Percentiles rank a stretch among this genome's conserved stretches.
These are phyloP conservation scores for Micronycteris hirsuta DNA, from an alignment of 2,113 vertebrate species.

Conservation along the genomic window DNA sequence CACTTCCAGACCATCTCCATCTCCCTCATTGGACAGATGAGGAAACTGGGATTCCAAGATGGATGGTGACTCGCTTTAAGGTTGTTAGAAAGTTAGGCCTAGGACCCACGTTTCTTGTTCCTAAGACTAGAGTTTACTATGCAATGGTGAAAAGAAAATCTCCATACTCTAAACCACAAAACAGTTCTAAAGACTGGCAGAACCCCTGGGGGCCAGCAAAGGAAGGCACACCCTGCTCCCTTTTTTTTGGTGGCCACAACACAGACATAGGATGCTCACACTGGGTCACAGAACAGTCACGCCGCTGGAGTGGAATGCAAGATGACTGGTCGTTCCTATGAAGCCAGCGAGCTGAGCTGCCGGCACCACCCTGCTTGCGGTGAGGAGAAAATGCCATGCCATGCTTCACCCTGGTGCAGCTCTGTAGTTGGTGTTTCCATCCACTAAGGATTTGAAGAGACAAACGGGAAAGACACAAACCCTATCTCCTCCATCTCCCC, in stretches of 20 bases:
- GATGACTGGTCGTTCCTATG: no score
- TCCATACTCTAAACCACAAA: background rate
- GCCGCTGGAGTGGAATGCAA: background rate
- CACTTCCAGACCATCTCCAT: background rate
- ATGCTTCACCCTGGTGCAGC: background rate
- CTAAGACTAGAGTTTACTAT: background rate
- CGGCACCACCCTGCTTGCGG: background rate
- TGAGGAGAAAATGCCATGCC: background rate
- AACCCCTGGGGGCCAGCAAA: background rate
- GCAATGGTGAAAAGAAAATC: background rate
- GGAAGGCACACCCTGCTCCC: background rate
- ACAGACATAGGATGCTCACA: background rate
- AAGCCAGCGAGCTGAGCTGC: background rate
- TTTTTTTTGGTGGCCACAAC: background rate
- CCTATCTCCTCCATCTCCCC: background rate
- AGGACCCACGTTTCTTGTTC: background rate
- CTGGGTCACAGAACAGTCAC: background rate
- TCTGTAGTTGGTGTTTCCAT: background rate
- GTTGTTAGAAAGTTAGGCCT: background rate
- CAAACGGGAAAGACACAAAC: background rate
- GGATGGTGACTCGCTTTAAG: background rate
- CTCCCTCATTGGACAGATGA: background rate
- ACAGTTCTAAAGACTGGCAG: background rate
- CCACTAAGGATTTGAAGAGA: background rate
- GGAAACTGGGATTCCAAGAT: background rate